These are phyloP conservation scores for Dicentrarchus labrax DNA, from an alignment of 2,113 vertebrate species.

Conservation along the genomic window DNA sequence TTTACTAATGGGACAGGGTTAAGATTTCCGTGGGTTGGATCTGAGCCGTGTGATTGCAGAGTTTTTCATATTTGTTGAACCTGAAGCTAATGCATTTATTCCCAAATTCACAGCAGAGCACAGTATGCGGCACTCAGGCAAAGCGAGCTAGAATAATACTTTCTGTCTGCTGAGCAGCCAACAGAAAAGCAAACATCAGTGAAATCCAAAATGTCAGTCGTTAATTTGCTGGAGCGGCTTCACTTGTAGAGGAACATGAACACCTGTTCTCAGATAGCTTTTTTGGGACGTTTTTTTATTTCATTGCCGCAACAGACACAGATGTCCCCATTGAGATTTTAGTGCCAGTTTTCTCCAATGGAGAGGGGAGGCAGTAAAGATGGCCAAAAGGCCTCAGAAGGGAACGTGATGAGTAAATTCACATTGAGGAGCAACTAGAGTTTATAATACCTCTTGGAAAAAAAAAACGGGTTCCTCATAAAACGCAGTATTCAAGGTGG, in stretches of 20 bases:
- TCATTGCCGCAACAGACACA: slow-evolving; percentile 72
- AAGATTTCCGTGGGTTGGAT: slow-evolving; percentile 27
- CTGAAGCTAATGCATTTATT: slow-evolving; percentile 63
- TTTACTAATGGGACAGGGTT: slow-evolving; percentile 23
- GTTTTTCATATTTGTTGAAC: slow-evolving; percentile 44
- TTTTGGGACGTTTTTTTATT: slow-evolving; percentile 65
- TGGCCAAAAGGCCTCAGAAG: slow-evolving; percentile 69
- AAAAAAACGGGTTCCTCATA: slow-evolving; percentile 49
- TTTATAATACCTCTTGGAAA: slow-evolving; percentile 71
- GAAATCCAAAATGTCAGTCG: slow-evolving; percentile 72
- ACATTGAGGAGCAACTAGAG: slow-evolving; percentile 63
- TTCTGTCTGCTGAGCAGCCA: slow-evolving; percentile 60
- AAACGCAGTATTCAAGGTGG: slow-evolving; percentile 44
- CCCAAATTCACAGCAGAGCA: slow-evolving; percentile 44
- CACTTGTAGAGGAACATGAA: slow-evolving; percentile 63
- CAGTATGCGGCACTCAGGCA: slow-evolving; percentile 38
- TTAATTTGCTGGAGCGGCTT: slow-evolving; percentile 77
- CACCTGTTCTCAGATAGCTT: slow-evolving; percentile 78
- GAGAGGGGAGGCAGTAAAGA: slow-evolving; percentile 68
- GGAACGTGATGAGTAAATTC: slow-evolving; percentile 56
- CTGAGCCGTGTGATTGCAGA: slow-evolving; percentile 3
- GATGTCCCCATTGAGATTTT: slow-evolving; percentile 82
- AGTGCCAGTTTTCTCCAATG: slow-evolving; percentile 70
- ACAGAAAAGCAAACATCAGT: slow-evolving; percentile 74
- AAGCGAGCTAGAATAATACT: slow-evolving; percentile 64